Conservation (phyloP, 2,888 invertebrate genomes). For the Hipparchia semele region DNA sequence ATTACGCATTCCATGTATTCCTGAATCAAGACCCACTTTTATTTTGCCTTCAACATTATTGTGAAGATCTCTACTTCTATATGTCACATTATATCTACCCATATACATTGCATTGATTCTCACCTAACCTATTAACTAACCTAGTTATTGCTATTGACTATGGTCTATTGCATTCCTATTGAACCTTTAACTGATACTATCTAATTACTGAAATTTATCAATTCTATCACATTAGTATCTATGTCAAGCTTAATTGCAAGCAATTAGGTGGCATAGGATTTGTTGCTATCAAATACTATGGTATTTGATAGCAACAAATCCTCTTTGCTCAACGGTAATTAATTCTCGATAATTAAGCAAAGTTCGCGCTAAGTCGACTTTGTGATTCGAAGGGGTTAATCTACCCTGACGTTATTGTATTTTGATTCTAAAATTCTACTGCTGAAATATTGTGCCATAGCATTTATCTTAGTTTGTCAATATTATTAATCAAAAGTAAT, state of each 20-base stretch:
- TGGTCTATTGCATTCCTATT: neutral
- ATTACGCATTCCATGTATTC: too few relatives aligned
- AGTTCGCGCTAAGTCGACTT: conserved; percentile 41
- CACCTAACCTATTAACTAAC: too few relatives aligned
- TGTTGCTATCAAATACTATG: too few relatives aligned
- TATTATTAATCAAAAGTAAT: too few relatives aligned
- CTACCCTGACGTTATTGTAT: conserved; percentile 15
- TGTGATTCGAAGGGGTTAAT: conserved; percentile 25
- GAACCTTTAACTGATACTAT: neutral
- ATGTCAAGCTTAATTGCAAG: neutral
- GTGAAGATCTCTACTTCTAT: too few relatives aligned
- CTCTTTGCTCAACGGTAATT: conserved; percentile 23
- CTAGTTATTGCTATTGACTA: too few relatives aligned
- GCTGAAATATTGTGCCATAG: neutral
- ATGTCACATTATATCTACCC: too few relatives aligned
- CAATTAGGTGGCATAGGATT: conserved; percentile 16
- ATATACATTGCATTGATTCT: too few relatives aligned
- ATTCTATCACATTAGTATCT: neutral
- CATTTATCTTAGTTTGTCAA: neutral
- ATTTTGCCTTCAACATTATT: too few relatives aligned
- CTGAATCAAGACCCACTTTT: too few relatives aligned
- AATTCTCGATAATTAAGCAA: conserved; percentile 28
- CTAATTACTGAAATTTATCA: neutral
- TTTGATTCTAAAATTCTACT: conserved; percentile 11
- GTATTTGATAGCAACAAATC: conserved; percentile 25